phyloP scores from a whole-genome alignment of 2,113 vertebrate genomes.

The Malurus alboscapulatus region DNA sequence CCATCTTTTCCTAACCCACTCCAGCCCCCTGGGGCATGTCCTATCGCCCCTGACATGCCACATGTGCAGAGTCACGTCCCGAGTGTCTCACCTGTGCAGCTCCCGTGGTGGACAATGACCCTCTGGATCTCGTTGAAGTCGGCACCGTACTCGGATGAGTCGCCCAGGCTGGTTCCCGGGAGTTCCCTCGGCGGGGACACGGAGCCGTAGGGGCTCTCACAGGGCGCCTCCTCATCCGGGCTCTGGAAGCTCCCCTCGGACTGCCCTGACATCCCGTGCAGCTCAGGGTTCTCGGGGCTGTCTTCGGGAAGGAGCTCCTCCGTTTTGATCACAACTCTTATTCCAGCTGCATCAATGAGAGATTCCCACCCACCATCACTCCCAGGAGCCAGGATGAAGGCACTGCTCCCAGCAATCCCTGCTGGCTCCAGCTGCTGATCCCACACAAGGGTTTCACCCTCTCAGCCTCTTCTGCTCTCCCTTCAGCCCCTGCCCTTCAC shows the following conservation, averaged over 20 bases:
- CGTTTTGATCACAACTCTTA: constrained; percentile 67
- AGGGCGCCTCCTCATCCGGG: constrained; percentile 31
- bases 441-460: accelerated
- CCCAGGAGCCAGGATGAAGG: accelerated
- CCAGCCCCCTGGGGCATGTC: neutral
- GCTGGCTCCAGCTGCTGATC: accelerated
- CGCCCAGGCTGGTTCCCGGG: constrained; percentile 36
- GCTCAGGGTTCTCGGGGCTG: constrained; percentile 57
- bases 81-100: neutral
- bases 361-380: accelerated
- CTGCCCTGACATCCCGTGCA: constrained; percentile 50
- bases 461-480: neutral
- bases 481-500: neutral
- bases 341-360: constrained; percentile 50
- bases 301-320: constrained; percentile 68
- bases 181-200: constrained; percentile 22
- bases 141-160: neutral
- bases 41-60: accelerated
- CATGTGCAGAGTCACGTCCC: accelerated
- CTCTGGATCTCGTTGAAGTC: constrained; percentile 64
- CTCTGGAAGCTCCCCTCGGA: constrained; percentile 64
- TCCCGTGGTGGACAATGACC: constrained; percentile 63
- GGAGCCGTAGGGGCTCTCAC: constrained; percentile 55
- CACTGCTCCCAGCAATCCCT: accelerated
- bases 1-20: neutral